Evolutionary conservation across 2,888 invertebrate species (phyloP).

Genomic region (Danaus chrysippus): DNA sequence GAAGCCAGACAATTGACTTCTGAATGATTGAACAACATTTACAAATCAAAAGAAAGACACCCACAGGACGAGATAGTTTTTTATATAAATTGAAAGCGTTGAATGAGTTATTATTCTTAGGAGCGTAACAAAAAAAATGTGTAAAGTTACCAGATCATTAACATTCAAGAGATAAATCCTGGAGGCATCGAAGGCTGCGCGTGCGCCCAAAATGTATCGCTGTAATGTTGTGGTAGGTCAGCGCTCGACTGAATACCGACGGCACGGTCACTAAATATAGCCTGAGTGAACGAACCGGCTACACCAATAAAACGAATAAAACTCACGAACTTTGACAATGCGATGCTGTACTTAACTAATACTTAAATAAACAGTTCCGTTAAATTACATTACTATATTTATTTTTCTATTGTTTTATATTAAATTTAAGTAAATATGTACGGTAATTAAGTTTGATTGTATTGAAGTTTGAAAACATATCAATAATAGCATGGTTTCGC

Average conservation of each 20-base stretch:
- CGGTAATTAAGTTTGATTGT: not conserved
- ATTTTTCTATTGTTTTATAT: no score
- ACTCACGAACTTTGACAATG: constrained; percentile 32
- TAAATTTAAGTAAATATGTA: no score
- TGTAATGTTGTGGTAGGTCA: constrained; percentile 52
- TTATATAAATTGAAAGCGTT: not conserved
- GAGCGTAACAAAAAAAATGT: constrained; percentile 7
- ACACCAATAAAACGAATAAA: constrained; percentile 35
- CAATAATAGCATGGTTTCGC: constrained; percentile 22
- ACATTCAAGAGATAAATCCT: constrained; percentile 25
- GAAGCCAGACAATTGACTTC: no score
- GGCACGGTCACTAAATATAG: constrained; percentile 73
- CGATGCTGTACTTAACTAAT: constrained; percentile 1
- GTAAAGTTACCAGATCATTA: constrained; percentile 25
- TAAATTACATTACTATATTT: no score
- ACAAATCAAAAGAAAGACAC: no score
- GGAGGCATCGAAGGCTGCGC: constrained; percentile 42
- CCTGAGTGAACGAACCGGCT: constrained; percentile 71
- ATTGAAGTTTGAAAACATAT: not conserved
- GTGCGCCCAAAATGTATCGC: constrained; percentile 67
- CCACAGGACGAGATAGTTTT: no score
- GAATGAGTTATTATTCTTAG: not conserved
- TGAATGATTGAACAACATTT: no score
- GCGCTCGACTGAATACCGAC: constrained; percentile 56
- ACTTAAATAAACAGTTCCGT: no score